Conservation (phyloP, 2,113 vertebrate species). For the Nyctibius bracteatus region DNA sequence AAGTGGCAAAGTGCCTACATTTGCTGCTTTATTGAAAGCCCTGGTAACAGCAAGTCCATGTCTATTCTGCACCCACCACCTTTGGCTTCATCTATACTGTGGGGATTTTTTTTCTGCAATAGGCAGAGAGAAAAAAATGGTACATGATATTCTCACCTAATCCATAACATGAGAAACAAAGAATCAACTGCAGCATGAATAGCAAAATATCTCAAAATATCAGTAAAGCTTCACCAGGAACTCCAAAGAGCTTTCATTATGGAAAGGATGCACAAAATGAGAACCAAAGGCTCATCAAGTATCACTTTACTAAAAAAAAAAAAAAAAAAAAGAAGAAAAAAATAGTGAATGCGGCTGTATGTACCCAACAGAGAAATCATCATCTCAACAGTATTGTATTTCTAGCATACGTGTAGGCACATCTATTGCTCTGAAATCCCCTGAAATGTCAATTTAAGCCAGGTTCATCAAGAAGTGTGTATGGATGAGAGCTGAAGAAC, state of each 20-base stretch:
- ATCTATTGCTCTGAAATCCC: background rate
- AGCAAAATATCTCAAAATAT: background rate
- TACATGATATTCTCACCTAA: background rate
- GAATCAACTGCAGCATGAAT: background rate
- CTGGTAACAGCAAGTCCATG: background rate
- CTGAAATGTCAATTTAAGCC: background rate
- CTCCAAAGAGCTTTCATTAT: background rate
- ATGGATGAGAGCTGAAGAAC: background rate
- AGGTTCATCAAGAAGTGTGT: background rate
- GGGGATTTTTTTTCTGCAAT: background rate
- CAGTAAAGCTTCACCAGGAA: background rate
- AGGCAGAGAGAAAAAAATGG: background rate
- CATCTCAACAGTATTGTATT: background rate
- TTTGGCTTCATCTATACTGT: background rate
- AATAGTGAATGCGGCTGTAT: background rate
- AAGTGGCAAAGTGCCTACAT: background rate
- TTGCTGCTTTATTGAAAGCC: background rate
- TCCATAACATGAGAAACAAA: background rate
- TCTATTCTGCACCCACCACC: background rate
- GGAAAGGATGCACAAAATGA: background rate
- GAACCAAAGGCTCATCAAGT: background rate
- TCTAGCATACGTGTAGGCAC: background rate
- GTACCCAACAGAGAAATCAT: background rate
- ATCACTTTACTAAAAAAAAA: background rate
- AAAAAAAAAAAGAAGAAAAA: background rate